phyloP scores from a whole-genome alignment of 2,113 vertebrate species.

The Panthera uncia region DNA sequence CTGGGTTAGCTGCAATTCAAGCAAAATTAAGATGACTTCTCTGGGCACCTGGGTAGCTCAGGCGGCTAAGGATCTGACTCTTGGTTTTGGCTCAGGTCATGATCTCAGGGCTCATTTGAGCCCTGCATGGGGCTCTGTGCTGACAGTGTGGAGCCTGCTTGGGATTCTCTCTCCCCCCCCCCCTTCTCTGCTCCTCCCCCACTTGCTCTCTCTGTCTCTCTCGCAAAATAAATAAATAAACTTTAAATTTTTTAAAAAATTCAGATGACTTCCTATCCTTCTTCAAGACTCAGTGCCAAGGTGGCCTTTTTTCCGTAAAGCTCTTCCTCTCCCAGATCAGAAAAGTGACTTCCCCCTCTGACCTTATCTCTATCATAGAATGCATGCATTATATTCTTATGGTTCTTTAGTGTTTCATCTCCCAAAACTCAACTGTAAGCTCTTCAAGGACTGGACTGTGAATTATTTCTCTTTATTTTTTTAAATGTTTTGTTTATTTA shows the following conservation, averaged over 20 bases:
- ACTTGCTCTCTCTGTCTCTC: too few relatives aligned
- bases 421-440: neutral
- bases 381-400: neutral
- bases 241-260: neutral
- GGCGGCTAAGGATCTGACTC: too few relatives aligned
- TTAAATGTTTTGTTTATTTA: too few relatives aligned
- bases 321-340: neutral
- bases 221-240: too few relatives aligned
- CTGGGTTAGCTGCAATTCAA: neutral
- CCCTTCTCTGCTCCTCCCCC: too few relatives aligned
- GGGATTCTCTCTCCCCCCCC: too few relatives aligned
- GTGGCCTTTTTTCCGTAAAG: neutral
- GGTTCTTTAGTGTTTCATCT: neutral
- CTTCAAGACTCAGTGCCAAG: neutral
- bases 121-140: too few relatives aligned
- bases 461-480: neutral
- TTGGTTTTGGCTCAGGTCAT: too few relatives aligned
- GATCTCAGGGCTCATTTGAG: too few relatives aligned
- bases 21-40: neutral
- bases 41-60: too few relatives aligned
- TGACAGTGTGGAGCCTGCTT: too few relatives aligned
- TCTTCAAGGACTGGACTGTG: neutral
- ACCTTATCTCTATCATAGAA: neutral
- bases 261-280: neutral
- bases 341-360: neutral